Conservation (phyloP, 2,888 invertebrate species). For the Auanema freiburgensis region DNA sequence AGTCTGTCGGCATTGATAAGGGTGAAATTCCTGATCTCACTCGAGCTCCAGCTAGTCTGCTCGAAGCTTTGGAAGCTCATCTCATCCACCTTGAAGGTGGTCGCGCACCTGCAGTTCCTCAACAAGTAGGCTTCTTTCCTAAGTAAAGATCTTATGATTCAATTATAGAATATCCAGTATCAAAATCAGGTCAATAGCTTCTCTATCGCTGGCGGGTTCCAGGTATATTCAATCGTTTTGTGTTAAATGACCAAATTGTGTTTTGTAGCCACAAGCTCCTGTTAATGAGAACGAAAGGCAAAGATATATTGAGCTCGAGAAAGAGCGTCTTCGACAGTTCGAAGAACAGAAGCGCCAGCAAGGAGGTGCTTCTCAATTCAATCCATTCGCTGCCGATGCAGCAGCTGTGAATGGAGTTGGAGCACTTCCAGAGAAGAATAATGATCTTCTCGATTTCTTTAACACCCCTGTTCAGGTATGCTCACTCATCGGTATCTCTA, state of each 20-base stretch:
- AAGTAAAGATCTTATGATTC: background rate
- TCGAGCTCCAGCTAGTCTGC: conserved; percentile 91
- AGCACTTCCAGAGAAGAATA: conserved; percentile 7
- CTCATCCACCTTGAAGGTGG: conserved; percentile 85
- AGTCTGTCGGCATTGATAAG: conserved; percentile 94
- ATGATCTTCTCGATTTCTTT: conserved; percentile 44
- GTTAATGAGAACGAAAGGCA: conserved; percentile 74
- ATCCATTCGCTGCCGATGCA: conserved; percentile 49
- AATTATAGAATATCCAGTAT: conserved; percentile 11
- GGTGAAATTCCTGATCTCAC: conserved; percentile 97
- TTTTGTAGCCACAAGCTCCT: conserved; percentile 13
- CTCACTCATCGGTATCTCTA: background rate
- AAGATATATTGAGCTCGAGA: conserved; percentile 85
- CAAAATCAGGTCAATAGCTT: conserved; percentile 65
- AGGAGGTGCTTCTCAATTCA: conserved; percentile 21
- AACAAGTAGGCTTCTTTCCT: background rate
- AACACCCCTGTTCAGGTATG: conserved; percentile 30
- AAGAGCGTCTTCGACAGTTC: conserved; percentile 77
- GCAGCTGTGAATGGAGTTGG: conserved; percentile 4
- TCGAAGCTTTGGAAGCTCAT: conserved; percentile 95
- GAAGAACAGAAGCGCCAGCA: conserved; percentile 50
- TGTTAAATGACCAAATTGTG: background rate
- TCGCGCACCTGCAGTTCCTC: conserved; percentile 45
- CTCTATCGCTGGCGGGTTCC: conserved; percentile 23
- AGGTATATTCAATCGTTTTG: background rate